Evolutionary conservation across 2,113 vertebrate species (phyloP), one percentile per base, ranked within the genome.

Genomic region (Lamprotornis superbus): DNA sequence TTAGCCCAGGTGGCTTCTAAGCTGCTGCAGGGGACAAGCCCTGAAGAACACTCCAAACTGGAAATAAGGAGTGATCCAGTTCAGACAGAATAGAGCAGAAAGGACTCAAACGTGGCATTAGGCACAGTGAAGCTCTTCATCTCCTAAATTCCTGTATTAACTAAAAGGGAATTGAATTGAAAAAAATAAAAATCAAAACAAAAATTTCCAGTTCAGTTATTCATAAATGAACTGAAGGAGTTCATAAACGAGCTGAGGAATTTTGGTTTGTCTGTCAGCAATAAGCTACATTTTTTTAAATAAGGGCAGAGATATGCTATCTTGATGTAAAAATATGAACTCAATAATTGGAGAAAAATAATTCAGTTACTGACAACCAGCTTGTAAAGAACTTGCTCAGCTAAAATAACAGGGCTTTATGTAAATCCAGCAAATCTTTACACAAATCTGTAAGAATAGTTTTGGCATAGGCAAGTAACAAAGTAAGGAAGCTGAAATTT

Each of bases 401-500:
- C 68, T 83, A 59, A 93, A 96, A 90, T 89, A 88, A 81, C 71
- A 86, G 27, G 55, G 77, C 47, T 94, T 63, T 92, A 56, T 83
- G 40, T 46, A 93, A 97, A 92, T 80, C 73, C 52, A 60, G 59
- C 20, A 92, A 83, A 93, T 90, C 89, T 93, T 83, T 50, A 70
- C 73, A 89, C 39, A 92, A 61, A 93, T 78, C 76, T 94, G 85
- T 77, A 83, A 80, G 64, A 70, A 83, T 5, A 75, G 52, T 89
- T 93, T 73, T 94, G 92, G 94, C 88, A 90, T 12, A 74, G 47
- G 21, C 37, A 68, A 86, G 33, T 63, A 40, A 50, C 64, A 82
- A 92, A 89, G 65, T 59, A 90, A 55, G 78, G 78, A 71, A 69
- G 57, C 71, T 92, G 50, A 93, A 83, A 96, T 95, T 78, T 89